phyloP scores from a whole-genome alignment of 2,113 vertebrate species.

The Lota lota region DNA sequence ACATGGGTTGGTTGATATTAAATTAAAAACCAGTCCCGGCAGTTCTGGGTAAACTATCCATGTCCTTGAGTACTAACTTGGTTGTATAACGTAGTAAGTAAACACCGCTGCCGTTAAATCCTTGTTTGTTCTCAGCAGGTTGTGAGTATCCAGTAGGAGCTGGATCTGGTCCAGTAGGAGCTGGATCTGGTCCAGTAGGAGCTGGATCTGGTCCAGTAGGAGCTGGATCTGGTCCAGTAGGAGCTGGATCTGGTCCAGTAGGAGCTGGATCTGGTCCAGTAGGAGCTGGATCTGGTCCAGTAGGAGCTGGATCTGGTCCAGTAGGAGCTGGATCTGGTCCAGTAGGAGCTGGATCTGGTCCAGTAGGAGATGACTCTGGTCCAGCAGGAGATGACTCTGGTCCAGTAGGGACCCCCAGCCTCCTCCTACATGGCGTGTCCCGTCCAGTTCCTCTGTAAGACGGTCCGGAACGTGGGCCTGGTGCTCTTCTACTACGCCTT shows the following conservation, averaged over 20 bases:
- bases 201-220: neutral
- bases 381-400: constrained; percentile 22
- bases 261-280: neutral
- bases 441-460: constrained; percentile 72
- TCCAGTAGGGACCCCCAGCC: constrained; percentile 25
- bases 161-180: neutral
- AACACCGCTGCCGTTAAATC: no score
- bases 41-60: no score
- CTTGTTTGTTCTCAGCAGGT: no score
- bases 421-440: constrained; percentile 59
- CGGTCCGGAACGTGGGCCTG: constrained; percentile 71
- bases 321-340: constrained; percentile 19
- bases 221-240: neutral
- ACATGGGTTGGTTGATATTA: no score
- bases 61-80: no score
- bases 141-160: neutral
- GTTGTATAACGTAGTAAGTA: no score
- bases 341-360: constrained; percentile 17
- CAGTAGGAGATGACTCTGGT: no score
- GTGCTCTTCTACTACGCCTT: constrained; percentile 87
- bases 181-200: neutral
- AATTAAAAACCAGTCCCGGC: no score
- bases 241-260: neutral
- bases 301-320: no score
- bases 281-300: neutral